A percentile compares a stretch with the other conserved stretches of the same genome.
phyloP scores from a whole-genome alignment of 2,888 invertebrate species.

The Zygogramma bicolorata region DNA sequence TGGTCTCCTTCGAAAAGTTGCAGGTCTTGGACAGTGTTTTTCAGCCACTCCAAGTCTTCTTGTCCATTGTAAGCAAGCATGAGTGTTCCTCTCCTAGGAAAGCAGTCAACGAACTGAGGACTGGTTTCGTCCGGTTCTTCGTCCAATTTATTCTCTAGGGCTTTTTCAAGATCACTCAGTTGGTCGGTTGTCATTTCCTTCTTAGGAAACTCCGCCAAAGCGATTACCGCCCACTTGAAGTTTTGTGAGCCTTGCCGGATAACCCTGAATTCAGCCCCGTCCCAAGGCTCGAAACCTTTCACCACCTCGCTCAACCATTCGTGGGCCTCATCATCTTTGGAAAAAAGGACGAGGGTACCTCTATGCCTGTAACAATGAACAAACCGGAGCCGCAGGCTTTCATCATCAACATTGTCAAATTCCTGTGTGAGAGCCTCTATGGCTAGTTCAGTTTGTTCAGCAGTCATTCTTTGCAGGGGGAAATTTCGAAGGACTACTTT shows the following conservation, averaged over 20 bases:
- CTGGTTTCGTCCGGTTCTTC: neutral
- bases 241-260: neutral
- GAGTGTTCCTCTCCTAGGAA: neutral
- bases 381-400: neutral
- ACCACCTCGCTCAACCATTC: no score
- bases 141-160: neutral
- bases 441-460: neutral
- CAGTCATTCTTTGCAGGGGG: neutral
- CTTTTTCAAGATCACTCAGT: neutral
- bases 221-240: neutral
- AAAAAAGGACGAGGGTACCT: neutral
- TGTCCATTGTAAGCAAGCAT: neutral
- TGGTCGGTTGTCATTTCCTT: neutral
- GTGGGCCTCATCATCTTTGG: neutral
- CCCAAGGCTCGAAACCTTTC: neutral
- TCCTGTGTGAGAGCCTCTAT: neutral
- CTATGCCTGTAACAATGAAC: neutral
- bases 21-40: neutral
- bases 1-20: neutral
- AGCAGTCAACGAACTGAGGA: neutral
- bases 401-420: neutral
- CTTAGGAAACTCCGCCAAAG: neutral
- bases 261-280: neutral
- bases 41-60: slow-evolving; percentile 2
- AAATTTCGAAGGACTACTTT: neutral